Evolutionary conservation across 1,140 invertebrate species (phyloP).

Genomic region (Himalopsyche phryganea): DNA sequence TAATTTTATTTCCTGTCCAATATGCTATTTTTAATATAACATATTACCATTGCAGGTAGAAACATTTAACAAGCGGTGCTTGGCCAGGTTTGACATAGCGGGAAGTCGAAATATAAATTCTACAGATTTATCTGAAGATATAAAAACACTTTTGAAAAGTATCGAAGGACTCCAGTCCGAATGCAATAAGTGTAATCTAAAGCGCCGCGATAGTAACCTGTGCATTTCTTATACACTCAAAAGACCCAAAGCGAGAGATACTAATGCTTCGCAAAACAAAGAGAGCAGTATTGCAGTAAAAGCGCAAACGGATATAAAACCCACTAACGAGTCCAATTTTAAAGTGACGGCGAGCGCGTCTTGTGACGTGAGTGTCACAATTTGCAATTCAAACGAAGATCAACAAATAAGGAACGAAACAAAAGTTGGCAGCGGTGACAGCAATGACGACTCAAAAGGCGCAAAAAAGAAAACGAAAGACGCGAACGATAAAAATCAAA

Average conservation of each 20-base stretch:
- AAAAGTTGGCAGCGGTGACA: neutral
- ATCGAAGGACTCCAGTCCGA: slow-evolving; percentile 23
- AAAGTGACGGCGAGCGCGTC: neutral
- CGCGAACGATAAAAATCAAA: slow-evolving; percentile 8
- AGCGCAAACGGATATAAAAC: neutral
- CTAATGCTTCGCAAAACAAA: neutral
- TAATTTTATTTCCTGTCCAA: too few relatives aligned
- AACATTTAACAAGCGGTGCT: slow-evolving; percentile 4
- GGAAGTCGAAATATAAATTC: slow-evolving; percentile 3
- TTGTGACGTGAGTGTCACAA: neutral
- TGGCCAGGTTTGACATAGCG: neutral
- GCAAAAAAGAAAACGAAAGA: slow-evolving; percentile 28
- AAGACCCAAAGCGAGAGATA: slow-evolving; percentile 18
- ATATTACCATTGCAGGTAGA: slow-evolving; percentile 18
- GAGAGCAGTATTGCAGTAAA: neutral
- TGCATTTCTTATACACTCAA: slow-evolving; percentile 26
- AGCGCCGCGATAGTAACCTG: slow-evolving; percentile 24
- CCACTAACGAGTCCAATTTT: neutral
- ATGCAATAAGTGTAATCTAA: slow-evolving; percentile 21
- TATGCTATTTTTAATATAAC: too few relatives aligned
- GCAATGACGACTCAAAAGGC: slow-evolving; percentile 18
- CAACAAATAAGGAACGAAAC: neutral
- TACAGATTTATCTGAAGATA: slow-evolving; percentile 15
- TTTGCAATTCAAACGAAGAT: neutral
- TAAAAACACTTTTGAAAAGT: slow-evolving; percentile 17